phyloP scores from a whole-genome alignment of 2,797 vertebrate genomes.

The Synanceia verrucosa region DNA sequence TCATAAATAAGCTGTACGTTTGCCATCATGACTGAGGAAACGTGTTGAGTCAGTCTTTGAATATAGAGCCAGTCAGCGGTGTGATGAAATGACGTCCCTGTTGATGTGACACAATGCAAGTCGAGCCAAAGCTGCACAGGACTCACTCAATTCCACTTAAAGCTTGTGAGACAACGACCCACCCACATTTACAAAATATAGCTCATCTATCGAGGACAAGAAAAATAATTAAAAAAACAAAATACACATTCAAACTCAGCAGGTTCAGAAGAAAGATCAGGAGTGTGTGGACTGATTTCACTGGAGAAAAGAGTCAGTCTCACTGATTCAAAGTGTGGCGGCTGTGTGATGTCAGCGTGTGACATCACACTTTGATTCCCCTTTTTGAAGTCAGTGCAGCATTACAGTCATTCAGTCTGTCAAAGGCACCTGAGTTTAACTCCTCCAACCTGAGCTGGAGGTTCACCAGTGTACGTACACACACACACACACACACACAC shows the following conservation, averaged over 20 bases:
- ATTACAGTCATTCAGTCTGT: slow-evolving; percentile 34
- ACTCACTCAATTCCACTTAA: background rate
- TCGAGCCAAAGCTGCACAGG: background rate
- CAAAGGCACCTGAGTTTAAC: slow-evolving; percentile 71
- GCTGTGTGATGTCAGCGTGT: background rate
- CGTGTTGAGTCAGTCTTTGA: background rate
- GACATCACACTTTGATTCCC: slow-evolving; percentile 22
- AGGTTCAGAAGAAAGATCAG: background rate
- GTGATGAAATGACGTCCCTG: background rate
- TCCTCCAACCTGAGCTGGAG: slow-evolving; percentile 35
- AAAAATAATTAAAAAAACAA: slow-evolving; percentile 21
- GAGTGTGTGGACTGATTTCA: background rate
- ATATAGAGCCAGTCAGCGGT: background rate
- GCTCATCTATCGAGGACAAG: slow-evolving; percentile 25
- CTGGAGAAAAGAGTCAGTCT: background rate
- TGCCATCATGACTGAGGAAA: background rate
- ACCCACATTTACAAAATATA: slow-evolving; percentile 34
- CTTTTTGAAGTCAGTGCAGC: slow-evolving; percentile 53
- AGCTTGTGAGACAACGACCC: background rate
- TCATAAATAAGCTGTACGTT: background rate
- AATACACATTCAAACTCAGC: slow-evolving; percentile 22
- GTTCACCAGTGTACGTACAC: slow-evolving; percentile 52
- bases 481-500: background rate
- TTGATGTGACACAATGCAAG: background rate
- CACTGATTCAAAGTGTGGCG: background rate